These are phyloP conservation scores for Metopolophium dirhodum DNA, from an alignment of 1,140 invertebrate genomes.

Conservation along the genomic window DNA sequence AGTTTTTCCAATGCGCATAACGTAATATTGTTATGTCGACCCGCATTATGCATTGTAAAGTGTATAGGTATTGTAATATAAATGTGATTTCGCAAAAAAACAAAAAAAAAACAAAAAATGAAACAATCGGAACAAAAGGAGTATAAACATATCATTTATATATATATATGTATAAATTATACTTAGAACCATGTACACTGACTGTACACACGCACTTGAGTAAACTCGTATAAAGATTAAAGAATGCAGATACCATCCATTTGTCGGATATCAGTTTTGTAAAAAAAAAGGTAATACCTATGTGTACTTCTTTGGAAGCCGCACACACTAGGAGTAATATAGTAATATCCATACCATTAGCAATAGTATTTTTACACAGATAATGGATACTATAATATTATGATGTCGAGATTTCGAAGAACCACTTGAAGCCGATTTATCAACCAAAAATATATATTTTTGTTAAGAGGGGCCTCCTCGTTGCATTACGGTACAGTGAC, in stretches of 20 bases:
- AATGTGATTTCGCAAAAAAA: slow-evolving; percentile 15
- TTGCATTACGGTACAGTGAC: not conserved
- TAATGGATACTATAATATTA: not conserved
- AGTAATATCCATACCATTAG: not conserved
- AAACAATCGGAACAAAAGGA: slow-evolving; percentile 17
- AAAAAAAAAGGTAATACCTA: not conserved
- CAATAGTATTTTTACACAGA: not conserved
- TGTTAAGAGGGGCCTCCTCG: not conserved
- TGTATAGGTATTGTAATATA: not conserved
- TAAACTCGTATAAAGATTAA: not conserved
- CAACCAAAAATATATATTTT: not conserved
- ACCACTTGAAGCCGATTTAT: not conserved
- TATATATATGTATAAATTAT: not conserved
- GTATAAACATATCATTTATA: not conserved
- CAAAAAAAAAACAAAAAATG: not conserved
- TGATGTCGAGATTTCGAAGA: slow-evolving; percentile 10
- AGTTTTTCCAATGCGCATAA: slow-evolving; percentile 35
- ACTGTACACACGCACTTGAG: not conserved
- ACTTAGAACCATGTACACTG: not conserved
- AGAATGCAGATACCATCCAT: not conserved
- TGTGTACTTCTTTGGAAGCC: not conserved
- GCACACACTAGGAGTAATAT: not conserved
- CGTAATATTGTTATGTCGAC: slow-evolving; percentile 15
- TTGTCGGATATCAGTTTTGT: slow-evolving; percentile 6
- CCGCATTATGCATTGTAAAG: slow-evolving; percentile 5